These are phyloP conservation scores for Sinocyclocheilus maitianheensis DNA, from an alignment of 2,113 vertebrate genomes.

Conservation along the genomic window DNA sequence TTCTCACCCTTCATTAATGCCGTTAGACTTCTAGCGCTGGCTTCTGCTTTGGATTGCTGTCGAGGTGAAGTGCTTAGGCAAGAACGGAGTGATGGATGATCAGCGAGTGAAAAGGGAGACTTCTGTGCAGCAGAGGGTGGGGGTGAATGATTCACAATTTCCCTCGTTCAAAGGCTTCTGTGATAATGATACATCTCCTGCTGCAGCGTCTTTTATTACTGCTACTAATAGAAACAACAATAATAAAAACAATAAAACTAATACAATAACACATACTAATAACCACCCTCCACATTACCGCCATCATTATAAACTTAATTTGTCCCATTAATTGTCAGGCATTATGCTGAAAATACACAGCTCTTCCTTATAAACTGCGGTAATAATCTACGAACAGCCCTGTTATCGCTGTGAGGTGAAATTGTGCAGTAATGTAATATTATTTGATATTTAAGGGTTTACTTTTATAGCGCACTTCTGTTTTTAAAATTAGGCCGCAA, in stretches of 20 bases:
- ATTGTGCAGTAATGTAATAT: conserved; percentile 88
- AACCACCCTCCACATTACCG: conserved; percentile 7
- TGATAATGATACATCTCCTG: conserved; percentile 30
- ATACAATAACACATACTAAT: conserved; percentile 27
- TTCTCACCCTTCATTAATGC: conserved; percentile 60
- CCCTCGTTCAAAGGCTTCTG: conserved; percentile 20
- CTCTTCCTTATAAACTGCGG: conserved; percentile 76
- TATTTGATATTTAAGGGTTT: conserved; percentile 86
- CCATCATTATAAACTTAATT: conserved; percentile 42
- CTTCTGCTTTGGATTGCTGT: conserved; percentile 67
- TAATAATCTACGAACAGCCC: conserved; percentile 78
- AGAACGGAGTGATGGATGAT: conserved; percentile 84
- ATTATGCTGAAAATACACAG: conserved; percentile 27
- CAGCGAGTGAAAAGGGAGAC: conserved; percentile 53
- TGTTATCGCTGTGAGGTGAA: conserved; percentile 84
- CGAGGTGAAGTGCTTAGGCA: conserved; percentile 76
- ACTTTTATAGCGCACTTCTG: conserved; percentile 79
- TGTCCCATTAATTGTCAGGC: conserved; percentile 37
- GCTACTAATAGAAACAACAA: conserved; percentile 39
- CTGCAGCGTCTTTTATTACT: conserved; percentile 24
- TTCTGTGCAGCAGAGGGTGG: conserved; percentile 4
- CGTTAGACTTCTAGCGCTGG: conserved; percentile 67
- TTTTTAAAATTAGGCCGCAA: conserved; percentile 86
- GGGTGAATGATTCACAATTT: conserved; percentile 25
- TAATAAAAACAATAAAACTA: conserved; percentile 34